These are phyloP conservation scores for Empis stercorea DNA, from an alignment of 2,888 invertebrate genomes.

Conservation along the genomic window DNA sequence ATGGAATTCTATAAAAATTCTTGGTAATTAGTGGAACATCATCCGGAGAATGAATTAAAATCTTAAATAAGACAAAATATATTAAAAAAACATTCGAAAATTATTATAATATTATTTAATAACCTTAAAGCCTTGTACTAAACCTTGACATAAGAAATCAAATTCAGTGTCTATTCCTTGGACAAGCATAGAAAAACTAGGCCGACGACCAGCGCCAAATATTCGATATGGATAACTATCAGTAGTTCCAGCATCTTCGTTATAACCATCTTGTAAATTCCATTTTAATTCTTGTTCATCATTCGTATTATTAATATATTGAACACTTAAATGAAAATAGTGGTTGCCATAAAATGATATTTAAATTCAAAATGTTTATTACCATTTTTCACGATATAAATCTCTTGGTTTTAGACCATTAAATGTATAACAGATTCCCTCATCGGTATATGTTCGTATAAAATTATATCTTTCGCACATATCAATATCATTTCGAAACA, in stretches of 20 bases:
- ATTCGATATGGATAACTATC: conserved; percentile 57
- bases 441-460: conserved; percentile 49
- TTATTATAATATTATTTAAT: not conserved
- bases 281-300: conserved; percentile 35
- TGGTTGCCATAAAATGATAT: too few species aligned
- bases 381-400: conserved; percentile 33
- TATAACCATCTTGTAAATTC: conserved; percentile 53
- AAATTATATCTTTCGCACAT: conserved; percentile 45
- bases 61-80: conserved; percentile 32
- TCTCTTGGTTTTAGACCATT: conserved; percentile 49
- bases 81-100: not conserved
- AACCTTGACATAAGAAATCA: conserved; percentile 56
- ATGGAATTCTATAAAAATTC: conserved; percentile 53
- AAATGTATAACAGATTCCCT: conserved; percentile 56
- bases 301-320: too few species aligned
- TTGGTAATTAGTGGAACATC: conserved; percentile 53
- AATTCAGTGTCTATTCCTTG: conserved; percentile 46
- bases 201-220: conserved; percentile 50
- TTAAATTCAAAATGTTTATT: not conserved
- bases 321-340: too few species aligned
- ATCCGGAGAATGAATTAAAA: conserved; percentile 54
- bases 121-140: conserved; percentile 63
- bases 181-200: conserved; percentile 51
- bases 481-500: conserved; percentile 40
- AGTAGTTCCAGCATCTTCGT: conserved; percentile 27